Conservation (phyloP, 2,797 vertebrate species). For the Phrynocephalus forsythii region DNA sequence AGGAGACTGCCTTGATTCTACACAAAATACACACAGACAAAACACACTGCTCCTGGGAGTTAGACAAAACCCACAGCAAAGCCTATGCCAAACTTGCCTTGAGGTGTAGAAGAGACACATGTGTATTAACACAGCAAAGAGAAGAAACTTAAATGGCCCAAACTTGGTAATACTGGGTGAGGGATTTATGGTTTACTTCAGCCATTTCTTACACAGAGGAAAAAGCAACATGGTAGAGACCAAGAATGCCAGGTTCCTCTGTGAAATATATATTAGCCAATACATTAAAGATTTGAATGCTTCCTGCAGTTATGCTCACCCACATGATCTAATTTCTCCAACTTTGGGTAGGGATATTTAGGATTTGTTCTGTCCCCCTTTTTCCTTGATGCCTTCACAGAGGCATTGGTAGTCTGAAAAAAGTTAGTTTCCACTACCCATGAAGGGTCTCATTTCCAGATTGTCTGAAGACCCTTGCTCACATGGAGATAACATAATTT, state of each 20-base stretch:
- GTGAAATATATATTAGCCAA: background rate
- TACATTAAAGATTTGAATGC: too few relatives aligned
- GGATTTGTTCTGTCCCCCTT: too few relatives aligned
- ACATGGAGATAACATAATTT: too few relatives aligned
- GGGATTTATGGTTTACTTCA: background rate
- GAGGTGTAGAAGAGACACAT: background rate
- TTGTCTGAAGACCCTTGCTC: too few relatives aligned
- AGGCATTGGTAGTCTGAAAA: too few relatives aligned
- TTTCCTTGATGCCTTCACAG: too few relatives aligned
- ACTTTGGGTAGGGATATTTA: too few relatives aligned
- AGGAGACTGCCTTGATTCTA: rapidly evolving
- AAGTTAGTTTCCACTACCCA: too few relatives aligned
- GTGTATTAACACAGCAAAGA: background rate
- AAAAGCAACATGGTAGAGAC: background rate
- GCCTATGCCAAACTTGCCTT: background rate
- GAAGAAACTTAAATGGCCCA: background rate
- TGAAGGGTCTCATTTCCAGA: too few relatives aligned
- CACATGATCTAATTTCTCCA: too few relatives aligned
- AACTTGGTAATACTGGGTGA: background rate
- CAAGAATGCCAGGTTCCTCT: background rate
- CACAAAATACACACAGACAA: background rate
- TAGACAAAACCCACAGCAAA: background rate
- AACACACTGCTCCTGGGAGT: rapidly evolving
- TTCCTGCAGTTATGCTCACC: too few relatives aligned
- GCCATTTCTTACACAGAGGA: rapidly evolving